Conservation (phyloP, 1,140 invertebrate genomes). For the Drosophila subpulchrella region DNA sequence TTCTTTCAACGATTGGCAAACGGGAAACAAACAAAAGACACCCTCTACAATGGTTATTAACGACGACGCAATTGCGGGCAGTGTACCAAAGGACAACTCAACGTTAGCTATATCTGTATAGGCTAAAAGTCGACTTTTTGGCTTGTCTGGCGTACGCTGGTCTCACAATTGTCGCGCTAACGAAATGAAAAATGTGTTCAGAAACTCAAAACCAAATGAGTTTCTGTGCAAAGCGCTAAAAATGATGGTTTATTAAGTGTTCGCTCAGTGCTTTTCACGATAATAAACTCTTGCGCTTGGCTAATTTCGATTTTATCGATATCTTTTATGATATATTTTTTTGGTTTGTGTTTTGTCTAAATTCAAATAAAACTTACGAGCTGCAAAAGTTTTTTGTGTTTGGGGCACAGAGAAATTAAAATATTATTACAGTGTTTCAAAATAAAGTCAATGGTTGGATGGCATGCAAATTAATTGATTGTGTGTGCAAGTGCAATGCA, state of each 20-base stretch:
- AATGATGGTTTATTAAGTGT: slow-evolving; percentile 75
- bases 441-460: slow-evolving; percentile 36
- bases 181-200: slow-evolving; percentile 33
- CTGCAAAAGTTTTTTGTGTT: slow-evolving; percentile 55
- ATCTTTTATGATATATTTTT: slow-evolving; percentile 3
- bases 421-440: slow-evolving; percentile 58
- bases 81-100: slow-evolving; percentile 50
- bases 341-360: slow-evolving; percentile 41
- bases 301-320: slow-evolving; percentile 24
- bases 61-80: slow-evolving; percentile 42
- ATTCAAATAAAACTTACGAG: slow-evolving; percentile 72
- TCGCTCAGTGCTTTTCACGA: slow-evolving; percentile 81
- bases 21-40: slow-evolving; percentile 77
- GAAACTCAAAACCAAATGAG: slow-evolving; percentile 32
- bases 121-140: slow-evolving; percentile 52
- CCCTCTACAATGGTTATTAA: slow-evolving; percentile 65
- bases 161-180: slow-evolving; percentile 36
- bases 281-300: slow-evolving; percentile 78
- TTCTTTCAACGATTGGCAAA: slow-evolving; percentile 84
- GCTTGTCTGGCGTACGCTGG: slow-evolving; percentile 63
- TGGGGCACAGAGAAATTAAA: slow-evolving; percentile 55
- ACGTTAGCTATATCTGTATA: slow-evolving; percentile 25
- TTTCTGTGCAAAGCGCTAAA: slow-evolving; percentile 55
- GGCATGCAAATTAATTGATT: slow-evolving; percentile 39
- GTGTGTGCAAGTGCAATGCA: slow-evolving; percentile 56